phyloP scores from a whole-genome alignment of 2,888 invertebrate species.

The Meteorus colon region DNA sequence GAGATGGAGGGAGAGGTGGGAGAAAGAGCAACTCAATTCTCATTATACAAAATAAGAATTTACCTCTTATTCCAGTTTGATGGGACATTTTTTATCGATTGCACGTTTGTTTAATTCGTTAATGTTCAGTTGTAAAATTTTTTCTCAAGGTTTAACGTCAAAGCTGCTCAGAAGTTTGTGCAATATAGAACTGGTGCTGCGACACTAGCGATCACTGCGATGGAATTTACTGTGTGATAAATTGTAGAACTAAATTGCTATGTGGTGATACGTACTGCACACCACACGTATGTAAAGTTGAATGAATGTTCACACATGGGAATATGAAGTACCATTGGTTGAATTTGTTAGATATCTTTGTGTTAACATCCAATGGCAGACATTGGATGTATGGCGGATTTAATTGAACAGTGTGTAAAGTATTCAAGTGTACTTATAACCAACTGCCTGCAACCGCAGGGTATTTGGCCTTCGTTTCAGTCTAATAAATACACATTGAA shows the following conservation, averaged over 20 bases:
- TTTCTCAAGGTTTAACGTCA: neutral
- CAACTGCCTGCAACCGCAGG: neutral
- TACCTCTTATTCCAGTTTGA: conserved; percentile 92
- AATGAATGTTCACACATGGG: neutral
- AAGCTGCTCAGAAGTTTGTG: neutral
- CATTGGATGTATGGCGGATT: neutral
- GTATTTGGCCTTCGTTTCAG: conserved; percentile 4
- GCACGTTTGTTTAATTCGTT: neutral
- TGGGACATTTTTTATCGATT: conserved; percentile 81
- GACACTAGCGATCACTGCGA: conserved; percentile 15
- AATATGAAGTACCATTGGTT: neutral
- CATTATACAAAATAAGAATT: neutral
- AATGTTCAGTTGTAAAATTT: neutral
- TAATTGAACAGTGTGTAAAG: conserved; percentile 6
- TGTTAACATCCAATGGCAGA: conserved; percentile 5
- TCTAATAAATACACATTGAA: neutral
- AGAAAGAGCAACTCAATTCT: too few species aligned
- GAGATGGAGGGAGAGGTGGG: too few species aligned
- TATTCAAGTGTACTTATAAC: conserved; percentile 8
- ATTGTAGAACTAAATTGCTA: conserved; percentile 9
- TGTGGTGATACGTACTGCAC: neutral
- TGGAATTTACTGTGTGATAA: neutral
- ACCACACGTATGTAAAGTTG: neutral
- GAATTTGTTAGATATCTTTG: neutral
- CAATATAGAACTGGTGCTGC: neutral